These are phyloP conservation scores for Mesorhabditis spiculigera DNA, from an alignment of 2,888 invertebrate species.

Conservation along the genomic window DNA sequence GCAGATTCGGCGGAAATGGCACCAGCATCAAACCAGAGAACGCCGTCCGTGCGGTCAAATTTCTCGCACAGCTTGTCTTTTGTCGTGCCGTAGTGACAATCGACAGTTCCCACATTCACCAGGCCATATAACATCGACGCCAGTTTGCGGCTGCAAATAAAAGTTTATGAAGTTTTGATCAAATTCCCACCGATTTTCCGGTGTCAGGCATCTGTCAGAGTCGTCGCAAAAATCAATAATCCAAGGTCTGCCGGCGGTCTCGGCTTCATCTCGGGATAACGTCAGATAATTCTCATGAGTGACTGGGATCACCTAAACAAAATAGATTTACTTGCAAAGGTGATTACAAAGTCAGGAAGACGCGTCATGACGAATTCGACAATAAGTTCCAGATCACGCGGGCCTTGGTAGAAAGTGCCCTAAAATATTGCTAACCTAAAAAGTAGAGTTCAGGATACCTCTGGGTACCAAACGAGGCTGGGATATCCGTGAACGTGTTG, in stretches of 20 bases:
- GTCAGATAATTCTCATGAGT: conserved; percentile 39
- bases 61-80: conserved; percentile 63
- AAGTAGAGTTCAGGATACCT: conserved; percentile 57
- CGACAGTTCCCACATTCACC: conserved; percentile 65
- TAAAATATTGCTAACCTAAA: conserved; percentile 57
- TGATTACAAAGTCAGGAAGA: not conserved
- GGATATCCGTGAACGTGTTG: conserved; percentile 76
- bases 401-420: conserved; percentile 68
- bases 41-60: conserved; percentile 57
- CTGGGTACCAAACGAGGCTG: conserved; percentile 71
- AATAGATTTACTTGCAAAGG: not conserved
- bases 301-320: conserved; percentile 31
- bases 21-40: conserved; percentile 59
- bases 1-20: conserved; percentile 22
- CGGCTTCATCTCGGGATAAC: conserved; percentile 32
- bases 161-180: not conserved
- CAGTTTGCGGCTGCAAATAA: conserved; percentile 65
- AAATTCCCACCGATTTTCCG: conserved; percentile 20
- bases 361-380: conserved; percentile 70
- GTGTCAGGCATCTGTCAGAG: conserved; percentile 28
- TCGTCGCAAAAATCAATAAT: conserved; percentile 64
- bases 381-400: conserved; percentile 67
- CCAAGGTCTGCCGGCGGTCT: conserved; percentile 62
- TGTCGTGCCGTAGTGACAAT: conserved; percentile 61
- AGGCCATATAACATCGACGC: conserved; percentile 70